Conservation (phyloP, 2,113 vertebrate species). For the Chaenogobius annularis region DNA sequence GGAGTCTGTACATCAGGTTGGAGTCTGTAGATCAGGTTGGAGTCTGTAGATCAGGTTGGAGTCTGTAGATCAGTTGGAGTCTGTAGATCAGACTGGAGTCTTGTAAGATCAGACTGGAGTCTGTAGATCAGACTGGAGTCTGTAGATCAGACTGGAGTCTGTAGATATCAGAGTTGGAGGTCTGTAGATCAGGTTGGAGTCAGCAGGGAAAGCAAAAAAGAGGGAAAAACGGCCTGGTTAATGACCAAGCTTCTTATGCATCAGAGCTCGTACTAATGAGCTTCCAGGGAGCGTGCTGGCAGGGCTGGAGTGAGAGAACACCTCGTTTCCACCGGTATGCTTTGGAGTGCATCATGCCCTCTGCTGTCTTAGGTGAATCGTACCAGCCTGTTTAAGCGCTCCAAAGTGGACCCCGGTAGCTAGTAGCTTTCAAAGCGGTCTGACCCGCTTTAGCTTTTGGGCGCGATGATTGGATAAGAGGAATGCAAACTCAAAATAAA, state of each 20-base stretch:
- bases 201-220: constrained; percentile 74
- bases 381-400: too few species aligned
- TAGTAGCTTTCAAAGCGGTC: too few species aligned
- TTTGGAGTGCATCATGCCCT: too few species aligned
- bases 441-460: too few species aligned
- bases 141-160: not conserved
- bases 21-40: not conserved
- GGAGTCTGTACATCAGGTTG: not conserved
- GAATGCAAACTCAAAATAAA: too few species aligned
- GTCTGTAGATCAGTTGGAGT: not conserved
- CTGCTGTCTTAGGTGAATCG: too few species aligned
- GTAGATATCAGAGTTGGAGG: constrained; percentile 80
- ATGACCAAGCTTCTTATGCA: constrained; percentile 99
- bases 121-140: constrained; percentile 78
- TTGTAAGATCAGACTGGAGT: not conserved
- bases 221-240: constrained; percentile 85
- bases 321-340: too few species aligned
- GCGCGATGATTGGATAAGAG: too few species aligned
- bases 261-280: constrained; percentile 99
- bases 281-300: constrained; percentile 97
- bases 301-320: constrained; percentile 81
- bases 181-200: constrained; percentile 87
- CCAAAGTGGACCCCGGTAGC: too few species aligned
- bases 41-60: not conserved
- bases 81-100: not conserved